Conservation (phyloP, 2,888 invertebrate genomes). For the Aporophyla lueneburgensis region DNA sequence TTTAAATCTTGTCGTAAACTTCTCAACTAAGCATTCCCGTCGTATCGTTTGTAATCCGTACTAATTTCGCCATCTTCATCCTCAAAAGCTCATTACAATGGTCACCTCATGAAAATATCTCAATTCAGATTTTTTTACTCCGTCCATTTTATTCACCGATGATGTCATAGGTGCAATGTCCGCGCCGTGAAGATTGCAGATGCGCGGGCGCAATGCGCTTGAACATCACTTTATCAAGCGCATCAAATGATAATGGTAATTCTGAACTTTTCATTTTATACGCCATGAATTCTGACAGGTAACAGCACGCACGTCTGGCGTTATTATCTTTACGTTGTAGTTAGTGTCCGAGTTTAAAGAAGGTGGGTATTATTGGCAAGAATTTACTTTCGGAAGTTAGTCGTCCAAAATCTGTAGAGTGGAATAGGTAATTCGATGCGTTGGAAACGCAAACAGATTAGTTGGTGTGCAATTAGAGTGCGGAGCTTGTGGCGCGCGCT, state of each 20-base stretch:
- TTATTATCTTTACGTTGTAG: constrained; percentile 41
- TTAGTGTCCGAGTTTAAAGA: not conserved
- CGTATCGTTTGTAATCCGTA: not conserved
- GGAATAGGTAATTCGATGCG: constrained; percentile 79
- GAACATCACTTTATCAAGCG: constrained; percentile 57
- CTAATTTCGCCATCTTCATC: not conserved
- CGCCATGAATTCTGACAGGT: constrained; percentile 47
- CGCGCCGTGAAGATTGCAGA: constrained; percentile 65
- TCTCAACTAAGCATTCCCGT: not conserved
- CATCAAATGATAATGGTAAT: constrained; percentile 64
- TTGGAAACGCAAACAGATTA: constrained; percentile 88
- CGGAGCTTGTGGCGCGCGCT: constrained; percentile 85
- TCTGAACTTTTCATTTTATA: constrained; percentile 61
- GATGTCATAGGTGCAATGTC: constrained; percentile 74
- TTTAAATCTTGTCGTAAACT: not conserved
- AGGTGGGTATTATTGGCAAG: constrained; percentile 1
- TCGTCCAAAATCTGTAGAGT: constrained; percentile 63
- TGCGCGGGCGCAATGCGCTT: constrained; percentile 68
- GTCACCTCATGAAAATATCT: constrained; percentile 23
- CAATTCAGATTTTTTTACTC: constrained; percentile 61
- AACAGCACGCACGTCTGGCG: constrained; percentile 40
- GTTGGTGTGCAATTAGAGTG: constrained; percentile 87
- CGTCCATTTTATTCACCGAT: constrained; percentile 56
- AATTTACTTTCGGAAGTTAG: constrained; percentile 36
- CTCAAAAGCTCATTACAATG: constrained; percentile 16